phyloP scores from a whole-genome alignment of 2,888 invertebrate species.

The Archips xylosteana region DNA sequence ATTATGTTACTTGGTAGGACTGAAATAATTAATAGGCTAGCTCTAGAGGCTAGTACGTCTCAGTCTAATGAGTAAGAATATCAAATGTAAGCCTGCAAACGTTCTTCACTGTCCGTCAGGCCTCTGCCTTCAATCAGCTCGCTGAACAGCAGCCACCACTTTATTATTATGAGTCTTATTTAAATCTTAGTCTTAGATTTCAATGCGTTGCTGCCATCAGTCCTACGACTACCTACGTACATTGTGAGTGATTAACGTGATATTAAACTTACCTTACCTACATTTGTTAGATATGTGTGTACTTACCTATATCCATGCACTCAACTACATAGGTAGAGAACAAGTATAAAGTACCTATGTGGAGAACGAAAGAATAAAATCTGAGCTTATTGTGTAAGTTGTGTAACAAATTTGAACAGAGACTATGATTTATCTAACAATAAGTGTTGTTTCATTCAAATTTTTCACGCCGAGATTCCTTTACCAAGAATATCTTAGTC shows the following conservation, averaged over 20 bases:
- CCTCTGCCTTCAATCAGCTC: conserved; percentile 43
- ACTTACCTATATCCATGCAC: background rate
- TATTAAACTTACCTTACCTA: background rate
- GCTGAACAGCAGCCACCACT: conserved; percentile 19
- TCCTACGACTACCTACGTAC: too few relatives aligned
- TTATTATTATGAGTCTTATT: conserved; percentile 32
- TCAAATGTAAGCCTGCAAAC: conserved; percentile 18
- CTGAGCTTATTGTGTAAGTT: background rate
- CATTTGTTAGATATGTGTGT: background rate
- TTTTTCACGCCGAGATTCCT: too few relatives aligned
- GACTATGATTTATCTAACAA: background rate
- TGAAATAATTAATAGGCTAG: conserved; percentile 9
- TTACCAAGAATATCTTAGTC: too few relatives aligned
- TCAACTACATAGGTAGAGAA: background rate
- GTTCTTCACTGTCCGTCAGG: conserved; percentile 46
- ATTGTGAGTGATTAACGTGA: background rate
- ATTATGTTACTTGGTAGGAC: background rate
- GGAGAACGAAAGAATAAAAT: background rate
- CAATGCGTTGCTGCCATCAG: background rate
- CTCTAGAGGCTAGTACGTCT: conserved; percentile 2
- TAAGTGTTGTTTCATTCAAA: too few relatives aligned
- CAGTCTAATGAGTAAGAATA: conserved; percentile 34
- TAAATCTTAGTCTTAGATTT: conserved; percentile 9
- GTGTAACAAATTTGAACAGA: background rate
- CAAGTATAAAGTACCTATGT: conserved; percentile 1